Evolutionary conservation across 2,888 invertebrate genomes (phyloP).

Genomic region (Drosophila siamana): DNA sequence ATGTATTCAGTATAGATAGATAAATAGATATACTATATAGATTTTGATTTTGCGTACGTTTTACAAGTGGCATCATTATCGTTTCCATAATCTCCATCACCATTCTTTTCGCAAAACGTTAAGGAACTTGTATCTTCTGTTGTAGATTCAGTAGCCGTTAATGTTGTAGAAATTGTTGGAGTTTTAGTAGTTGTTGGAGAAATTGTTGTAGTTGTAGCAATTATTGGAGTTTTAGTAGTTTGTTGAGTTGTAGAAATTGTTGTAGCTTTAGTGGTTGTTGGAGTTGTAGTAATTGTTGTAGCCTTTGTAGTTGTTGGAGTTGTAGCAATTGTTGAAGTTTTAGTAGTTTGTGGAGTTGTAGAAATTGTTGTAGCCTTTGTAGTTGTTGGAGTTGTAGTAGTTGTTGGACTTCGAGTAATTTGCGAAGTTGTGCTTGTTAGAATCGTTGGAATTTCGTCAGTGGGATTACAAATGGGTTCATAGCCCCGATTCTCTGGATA

Average conservation of each 20-base stretch:
- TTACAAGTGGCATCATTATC: slow-evolving; percentile 48
- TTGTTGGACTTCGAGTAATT: neutral
- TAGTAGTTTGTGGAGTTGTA: neutral
- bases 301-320: slow-evolving; percentile 1
- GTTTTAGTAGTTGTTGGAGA: neutral
- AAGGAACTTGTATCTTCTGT: slow-evolving; percentile 2
- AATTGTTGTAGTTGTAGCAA: neutral
- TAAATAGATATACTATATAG: neutral
- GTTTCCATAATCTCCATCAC: slow-evolving; percentile 17
- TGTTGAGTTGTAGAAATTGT: neutral
- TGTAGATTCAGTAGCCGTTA: neutral
- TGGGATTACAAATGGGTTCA: slow-evolving; percentile 37
- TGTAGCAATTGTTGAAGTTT: slow-evolving; percentile 4
- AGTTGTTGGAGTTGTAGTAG: neutral
- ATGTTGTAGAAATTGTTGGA: neutral
- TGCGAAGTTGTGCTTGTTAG: neutral
- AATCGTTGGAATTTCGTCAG: neutral
- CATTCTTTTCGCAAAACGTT: slow-evolving; percentile 10
- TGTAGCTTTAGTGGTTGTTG: neutral
- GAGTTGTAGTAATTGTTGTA: neutral
- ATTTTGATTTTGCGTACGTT: slow-evolving; percentile 23
- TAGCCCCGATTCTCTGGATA: slow-evolving; percentile 31
- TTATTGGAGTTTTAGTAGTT: neutral
- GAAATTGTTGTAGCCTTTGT: neutral
- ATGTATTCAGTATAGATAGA: neutral